phyloP scores from a whole-genome alignment of 2,113 vertebrate genomes.

The Dipodomys spectabilis region DNA sequence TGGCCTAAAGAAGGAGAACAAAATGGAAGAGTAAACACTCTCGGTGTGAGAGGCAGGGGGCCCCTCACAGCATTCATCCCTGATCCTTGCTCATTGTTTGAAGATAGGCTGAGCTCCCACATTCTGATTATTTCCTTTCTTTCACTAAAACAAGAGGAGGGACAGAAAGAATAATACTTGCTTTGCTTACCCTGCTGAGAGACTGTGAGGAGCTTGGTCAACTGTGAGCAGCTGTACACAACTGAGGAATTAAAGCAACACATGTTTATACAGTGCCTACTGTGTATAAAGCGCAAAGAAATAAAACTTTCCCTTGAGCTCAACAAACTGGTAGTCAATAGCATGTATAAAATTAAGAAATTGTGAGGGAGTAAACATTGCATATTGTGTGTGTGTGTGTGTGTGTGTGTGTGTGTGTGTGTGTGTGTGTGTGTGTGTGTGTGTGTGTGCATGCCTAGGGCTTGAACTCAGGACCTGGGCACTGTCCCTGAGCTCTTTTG shows the following conservation, averaged over 20 bases:
- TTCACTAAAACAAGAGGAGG: conserved; percentile 39
- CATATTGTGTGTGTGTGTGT: no score
- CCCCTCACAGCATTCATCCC: neutral
- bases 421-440: no score
- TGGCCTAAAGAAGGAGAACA: neutral
- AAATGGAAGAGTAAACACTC: neutral
- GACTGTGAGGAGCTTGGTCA: neutral
- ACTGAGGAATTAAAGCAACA: neutral
- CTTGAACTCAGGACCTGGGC: no score
- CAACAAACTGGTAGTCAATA: neutral
- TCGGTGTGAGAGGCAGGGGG: neutral
- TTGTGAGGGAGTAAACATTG: neutral
- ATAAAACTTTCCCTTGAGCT: neutral
- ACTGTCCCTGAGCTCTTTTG: no score
- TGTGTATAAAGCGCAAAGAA: neutral
- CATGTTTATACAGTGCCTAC: conserved; percentile 30
- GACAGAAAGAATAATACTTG: conserved; percentile 24
- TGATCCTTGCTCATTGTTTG: conserved; percentile 27
- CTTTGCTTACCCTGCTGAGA: conserved; percentile 12
- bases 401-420: no score
- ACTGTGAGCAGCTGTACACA: neutral
- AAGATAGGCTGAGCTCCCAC: neutral
- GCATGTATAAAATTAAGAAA: conserved; percentile 7
- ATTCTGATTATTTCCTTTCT: conserved; percentile 20
- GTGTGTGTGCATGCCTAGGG: no score